Conservation (phyloP, 2,888 invertebrate genomes). For the Pachydiplax longipennis region DNA sequence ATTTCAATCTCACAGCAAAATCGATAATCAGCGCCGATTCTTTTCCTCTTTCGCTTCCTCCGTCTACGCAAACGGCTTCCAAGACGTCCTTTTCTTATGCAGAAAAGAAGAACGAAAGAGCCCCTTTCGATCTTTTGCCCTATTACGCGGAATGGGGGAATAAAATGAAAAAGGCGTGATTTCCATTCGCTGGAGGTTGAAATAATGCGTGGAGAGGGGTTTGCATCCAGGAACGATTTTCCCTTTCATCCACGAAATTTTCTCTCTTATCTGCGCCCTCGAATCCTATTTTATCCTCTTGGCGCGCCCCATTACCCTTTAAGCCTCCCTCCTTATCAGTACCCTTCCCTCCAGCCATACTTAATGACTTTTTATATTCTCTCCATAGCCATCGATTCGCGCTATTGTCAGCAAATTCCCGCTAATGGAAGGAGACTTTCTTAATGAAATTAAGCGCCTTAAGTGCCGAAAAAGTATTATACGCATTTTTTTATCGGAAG, state of each 20-base stretch:
- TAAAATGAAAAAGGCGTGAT: no score
- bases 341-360: background rate
- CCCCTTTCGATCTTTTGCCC: no score
- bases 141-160: no score
- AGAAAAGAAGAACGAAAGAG: no score
- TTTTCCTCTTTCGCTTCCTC: no score
- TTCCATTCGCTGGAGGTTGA: no score
- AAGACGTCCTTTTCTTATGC: no score
- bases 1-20: no score
- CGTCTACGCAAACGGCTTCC: no score
- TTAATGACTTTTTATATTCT: background rate
- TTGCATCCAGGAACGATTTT: background rate
- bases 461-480: background rate
- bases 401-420: background rate
- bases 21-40: no score
- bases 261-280: background rate
- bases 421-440: background rate
- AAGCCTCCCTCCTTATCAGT: background rate
- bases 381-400: background rate
- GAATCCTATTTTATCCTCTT: background rate
- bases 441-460: background rate
- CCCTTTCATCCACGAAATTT: background rate
- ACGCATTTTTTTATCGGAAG: background rate
- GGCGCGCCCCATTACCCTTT: background rate
- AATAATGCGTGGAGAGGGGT: no score